Evolutionary conservation across 92 coral and sea anemone species (phyloP).

Genomic region (Umimayanthus chanpuru): DNA sequence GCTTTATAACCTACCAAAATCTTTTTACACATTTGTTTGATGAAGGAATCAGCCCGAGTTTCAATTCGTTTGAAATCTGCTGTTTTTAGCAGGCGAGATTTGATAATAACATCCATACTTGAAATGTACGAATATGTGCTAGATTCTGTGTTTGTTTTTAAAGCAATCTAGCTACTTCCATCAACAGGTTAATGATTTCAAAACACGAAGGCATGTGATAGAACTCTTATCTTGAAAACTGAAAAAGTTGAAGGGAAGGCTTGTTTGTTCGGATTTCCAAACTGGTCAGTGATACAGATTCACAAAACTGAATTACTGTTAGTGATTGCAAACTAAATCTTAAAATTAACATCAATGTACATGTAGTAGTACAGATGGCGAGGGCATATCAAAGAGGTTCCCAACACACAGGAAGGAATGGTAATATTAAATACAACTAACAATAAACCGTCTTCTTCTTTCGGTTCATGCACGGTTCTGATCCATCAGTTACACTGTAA

Average conservation of each 20-base stretch:
- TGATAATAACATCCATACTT: neutral
- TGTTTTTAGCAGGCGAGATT: no score
- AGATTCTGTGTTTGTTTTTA: neutral
- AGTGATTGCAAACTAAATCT: neutral
- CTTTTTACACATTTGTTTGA: neutral
- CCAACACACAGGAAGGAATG: neutral
- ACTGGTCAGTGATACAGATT: neutral
- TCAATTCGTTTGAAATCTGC: neutral
- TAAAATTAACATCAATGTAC: no score
- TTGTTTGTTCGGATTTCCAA: neutral
- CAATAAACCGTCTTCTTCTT: neutral
- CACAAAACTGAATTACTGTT: neutral
- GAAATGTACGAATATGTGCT: neutral
- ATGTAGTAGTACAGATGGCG: neutral
- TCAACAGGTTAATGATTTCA: neutral
- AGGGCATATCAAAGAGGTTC: neutral
- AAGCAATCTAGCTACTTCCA: neutral
- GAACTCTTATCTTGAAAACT: neutral
- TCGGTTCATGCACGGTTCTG: neutral
- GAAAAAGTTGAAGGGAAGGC: neutral
- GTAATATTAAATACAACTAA: neutral
- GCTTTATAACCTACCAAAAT: neutral
- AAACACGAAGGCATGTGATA: neutral
- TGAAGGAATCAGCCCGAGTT: neutral
- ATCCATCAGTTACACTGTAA: neutral